These are phyloP conservation scores for Lydus trimaculatus DNA, from an alignment of 2,888 invertebrate species.

Conservation along the genomic window DNA sequence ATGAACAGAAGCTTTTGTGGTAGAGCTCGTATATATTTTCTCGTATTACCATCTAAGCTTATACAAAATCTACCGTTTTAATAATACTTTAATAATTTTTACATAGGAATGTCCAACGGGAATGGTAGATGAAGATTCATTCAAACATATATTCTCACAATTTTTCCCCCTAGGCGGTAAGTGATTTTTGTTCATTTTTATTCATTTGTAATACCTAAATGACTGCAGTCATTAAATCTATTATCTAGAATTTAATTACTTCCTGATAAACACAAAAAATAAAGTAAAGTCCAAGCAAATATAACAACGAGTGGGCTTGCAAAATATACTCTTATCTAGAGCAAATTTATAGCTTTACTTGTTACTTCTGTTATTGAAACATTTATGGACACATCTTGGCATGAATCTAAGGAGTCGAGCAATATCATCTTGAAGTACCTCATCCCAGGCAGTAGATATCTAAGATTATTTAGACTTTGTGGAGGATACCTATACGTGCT, in stretches of 20 bases:
- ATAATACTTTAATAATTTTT: slow-evolving; percentile 10
- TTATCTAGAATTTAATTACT: not conserved
- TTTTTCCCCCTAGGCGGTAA: slow-evolving; percentile 91
- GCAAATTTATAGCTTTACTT: too few relatives aligned
- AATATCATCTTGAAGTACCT: too few relatives aligned
- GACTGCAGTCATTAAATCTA: not conserved
- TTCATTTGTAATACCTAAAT: not conserved
- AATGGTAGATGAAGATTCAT: slow-evolving; percentile 85
- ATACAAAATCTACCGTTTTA: not conserved
- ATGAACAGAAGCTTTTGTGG: slow-evolving; percentile 9
- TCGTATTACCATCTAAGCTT: not conserved
- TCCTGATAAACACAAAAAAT: not conserved
- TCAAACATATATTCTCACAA: slow-evolving; percentile 87
- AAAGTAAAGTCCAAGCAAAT: not conserved
- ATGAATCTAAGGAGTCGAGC: too few relatives aligned
- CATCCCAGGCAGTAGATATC: too few relatives aligned
- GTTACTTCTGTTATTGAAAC: too few relatives aligned
- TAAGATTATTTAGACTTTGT: too few relatives aligned
- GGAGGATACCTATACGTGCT: too few relatives aligned
- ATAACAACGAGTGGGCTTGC: not conserved
- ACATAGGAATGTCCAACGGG: slow-evolving; percentile 84
- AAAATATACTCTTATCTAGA: too few relatives aligned
- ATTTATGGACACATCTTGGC: too few relatives aligned
- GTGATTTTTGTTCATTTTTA: slow-evolving; percentile 43
- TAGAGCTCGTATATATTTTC: slow-evolving; percentile 12